These are phyloP conservation scores for Pristionchus maxplancki DNA, from an alignment of 2,888 invertebrate genomes.

Conservation along the genomic window DNA sequence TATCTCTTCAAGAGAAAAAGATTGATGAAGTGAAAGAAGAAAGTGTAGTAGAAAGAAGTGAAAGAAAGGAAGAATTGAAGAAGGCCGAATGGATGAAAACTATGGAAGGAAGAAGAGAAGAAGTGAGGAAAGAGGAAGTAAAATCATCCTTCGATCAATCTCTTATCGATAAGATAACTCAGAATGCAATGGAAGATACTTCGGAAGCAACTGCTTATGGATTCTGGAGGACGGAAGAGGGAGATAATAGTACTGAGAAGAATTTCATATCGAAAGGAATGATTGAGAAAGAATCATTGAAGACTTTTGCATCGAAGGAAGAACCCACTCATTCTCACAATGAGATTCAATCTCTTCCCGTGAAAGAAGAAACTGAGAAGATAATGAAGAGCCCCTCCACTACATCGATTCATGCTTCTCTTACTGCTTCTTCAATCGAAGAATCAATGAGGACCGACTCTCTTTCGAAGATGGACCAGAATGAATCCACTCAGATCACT, in stretches of 20 bases:
- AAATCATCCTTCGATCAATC: background rate
- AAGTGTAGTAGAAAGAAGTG: background rate
- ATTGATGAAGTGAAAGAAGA: constrained; percentile 13
- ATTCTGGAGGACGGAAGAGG: constrained; percentile 57
- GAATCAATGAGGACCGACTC: background rate
- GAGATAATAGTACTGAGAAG: constrained; percentile 53
- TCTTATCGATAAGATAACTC: background rate
- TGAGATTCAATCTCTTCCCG: background rate
- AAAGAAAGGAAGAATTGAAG: background rate
- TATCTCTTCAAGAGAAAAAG: background rate
- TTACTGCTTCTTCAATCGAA: background rate
- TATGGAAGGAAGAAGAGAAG: constrained; percentile 18
- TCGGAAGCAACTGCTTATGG: constrained; percentile 55
- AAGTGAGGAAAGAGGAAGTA: background rate
- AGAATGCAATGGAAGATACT: background rate
- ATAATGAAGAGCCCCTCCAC: background rate
- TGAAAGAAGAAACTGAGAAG: background rate
- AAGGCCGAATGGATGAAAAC: background rate
- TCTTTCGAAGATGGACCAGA: background rate
- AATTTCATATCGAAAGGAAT: background rate
- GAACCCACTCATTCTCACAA: constrained; percentile 5
- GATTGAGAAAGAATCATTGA: constrained; percentile 2
- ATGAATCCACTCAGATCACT: background rate
- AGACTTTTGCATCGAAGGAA: background rate
- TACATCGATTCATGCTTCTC: background rate